Evolutionary conservation across 1,140 invertebrate genomes (phyloP).

Genomic region (Hycleus cichorii): DNA sequence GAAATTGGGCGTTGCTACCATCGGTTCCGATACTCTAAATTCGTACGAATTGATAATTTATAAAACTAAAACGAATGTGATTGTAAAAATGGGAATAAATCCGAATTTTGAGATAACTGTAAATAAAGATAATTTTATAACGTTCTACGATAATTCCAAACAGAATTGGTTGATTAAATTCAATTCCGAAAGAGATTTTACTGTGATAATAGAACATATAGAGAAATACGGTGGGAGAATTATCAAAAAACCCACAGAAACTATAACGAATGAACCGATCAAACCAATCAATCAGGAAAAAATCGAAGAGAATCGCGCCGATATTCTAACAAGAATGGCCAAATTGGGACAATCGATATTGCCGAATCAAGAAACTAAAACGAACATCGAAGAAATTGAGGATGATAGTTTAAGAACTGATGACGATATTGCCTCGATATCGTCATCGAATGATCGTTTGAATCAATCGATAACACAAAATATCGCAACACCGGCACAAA

Average conservation of each 20-base stretch:
- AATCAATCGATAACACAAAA: neutral
- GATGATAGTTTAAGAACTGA: neutral
- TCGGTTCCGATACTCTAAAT: slow-evolving; percentile 13
- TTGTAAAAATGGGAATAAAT: slow-evolving; percentile 17
- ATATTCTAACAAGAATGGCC: slow-evolving; percentile 33
- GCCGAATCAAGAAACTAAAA: slow-evolving; percentile 4
- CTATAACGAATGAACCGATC: too few species aligned
- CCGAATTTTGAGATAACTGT: slow-evolving; percentile 10
- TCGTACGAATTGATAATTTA: slow-evolving; percentile 27
- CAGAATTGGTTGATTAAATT: slow-evolving; percentile 26
- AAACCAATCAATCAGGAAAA: neutral
- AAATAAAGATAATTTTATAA: slow-evolving; percentile 22
- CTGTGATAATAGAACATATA: slow-evolving; percentile 18
- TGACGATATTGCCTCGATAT: neutral
- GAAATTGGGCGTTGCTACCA: slow-evolving; percentile 26
- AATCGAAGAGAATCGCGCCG: slow-evolving; percentile 5
- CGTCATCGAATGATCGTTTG: neutral
- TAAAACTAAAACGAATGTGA: slow-evolving; percentile 24
- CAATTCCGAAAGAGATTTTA: slow-evolving; percentile 12
- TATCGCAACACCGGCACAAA: neutral
- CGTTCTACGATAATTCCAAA: slow-evolving; percentile 25
- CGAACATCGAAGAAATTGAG: neutral
- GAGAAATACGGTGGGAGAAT: slow-evolving; percentile 16
- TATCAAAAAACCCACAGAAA: slow-evolving; percentile 1
- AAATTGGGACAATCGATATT: slow-evolving; percentile 34